A percentile compares a stretch with the other conserved stretches of the same genome.
Conservation (phyloP, 2,797 vertebrate genomes). For the Rhynchotus rufescens region DNA sequence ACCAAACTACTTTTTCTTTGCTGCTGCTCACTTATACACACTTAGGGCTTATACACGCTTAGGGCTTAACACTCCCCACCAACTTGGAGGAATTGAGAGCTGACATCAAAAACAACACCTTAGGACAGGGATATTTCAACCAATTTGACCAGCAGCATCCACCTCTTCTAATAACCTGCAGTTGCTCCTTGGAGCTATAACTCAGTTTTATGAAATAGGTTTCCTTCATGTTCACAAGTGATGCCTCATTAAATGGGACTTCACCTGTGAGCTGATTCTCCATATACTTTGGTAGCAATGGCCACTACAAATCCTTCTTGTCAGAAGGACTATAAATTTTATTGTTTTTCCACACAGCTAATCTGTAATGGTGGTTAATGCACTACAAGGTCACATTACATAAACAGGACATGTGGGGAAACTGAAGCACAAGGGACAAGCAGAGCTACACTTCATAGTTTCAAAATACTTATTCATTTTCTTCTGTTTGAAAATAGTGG, state of each 20-base stretch:
- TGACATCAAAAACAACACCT: background rate
- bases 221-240: background rate
- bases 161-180: background rate
- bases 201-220: background rate
- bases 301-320: background rate
- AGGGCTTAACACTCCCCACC: background rate
- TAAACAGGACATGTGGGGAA: background rate
- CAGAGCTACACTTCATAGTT: background rate
- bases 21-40: background rate
- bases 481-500: background rate
- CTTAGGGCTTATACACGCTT: background rate
- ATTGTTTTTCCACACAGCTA: constrained; percentile 1
- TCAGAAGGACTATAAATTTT: constrained; percentile 3
- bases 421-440: background rate
- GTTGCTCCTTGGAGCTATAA: background rate
- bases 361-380: background rate
- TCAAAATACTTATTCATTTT: background rate
- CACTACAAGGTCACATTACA: background rate
- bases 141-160: background rate
- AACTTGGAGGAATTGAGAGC: background rate
- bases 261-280: background rate
- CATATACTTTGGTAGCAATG: background rate
- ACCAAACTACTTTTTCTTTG: background rate
- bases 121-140: background rate
- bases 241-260: background rate